Evolutionary conservation across 2,888 invertebrate species (phyloP), one percentile per base, ranked within the genome.

Genomic region (Nemotelus nigrinus): DNA sequence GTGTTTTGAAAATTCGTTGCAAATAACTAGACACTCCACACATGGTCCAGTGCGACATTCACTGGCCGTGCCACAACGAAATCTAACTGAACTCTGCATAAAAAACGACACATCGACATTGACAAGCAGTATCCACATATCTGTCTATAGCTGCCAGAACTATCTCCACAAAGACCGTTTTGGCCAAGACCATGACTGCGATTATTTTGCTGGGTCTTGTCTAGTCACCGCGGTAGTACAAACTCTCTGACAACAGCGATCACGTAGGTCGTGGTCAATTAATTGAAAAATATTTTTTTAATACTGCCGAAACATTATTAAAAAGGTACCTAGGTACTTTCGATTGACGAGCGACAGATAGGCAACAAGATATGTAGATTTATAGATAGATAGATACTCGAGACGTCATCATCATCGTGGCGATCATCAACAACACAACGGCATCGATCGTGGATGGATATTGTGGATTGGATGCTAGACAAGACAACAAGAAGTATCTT

Each of bases 181-280:
- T 41, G 4, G 63, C 39, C 63, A 41, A 7, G 39, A 63, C 4
- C 39, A 5, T 25, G 55, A 53, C 43, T 53, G 55, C 55, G 39
- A 70, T 70, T 55, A 55, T 10, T 70, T 25, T 25, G 25, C 25
- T 25, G 25, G 25, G 25, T 25, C 25, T 25, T 25, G 25, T 25
- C 25, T 25, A 25, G 25, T 25, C 25, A 25, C 25, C 25, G 25
- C 25, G 25, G 25, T 25, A 25, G 25, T 25, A 25, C 25, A 25
- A 25, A 25, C 25, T 25, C 25, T 25, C 25, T 25, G 25, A 68
- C 53, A 53, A 50, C 55, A 3, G 70, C 70, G 55, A 70, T 70
- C 70, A 70, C 70, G 70, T 70, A 70, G 70, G 70, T 70, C 70
- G 70, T 70, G 70, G 70, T 70, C 70, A 70, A 70, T 70, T 70